A percentile compares a stretch with the other conserved stretches of the same genome.
Conservation (phyloP, 2,113 vertebrate genomes). For the Riparia riparia region DNA sequence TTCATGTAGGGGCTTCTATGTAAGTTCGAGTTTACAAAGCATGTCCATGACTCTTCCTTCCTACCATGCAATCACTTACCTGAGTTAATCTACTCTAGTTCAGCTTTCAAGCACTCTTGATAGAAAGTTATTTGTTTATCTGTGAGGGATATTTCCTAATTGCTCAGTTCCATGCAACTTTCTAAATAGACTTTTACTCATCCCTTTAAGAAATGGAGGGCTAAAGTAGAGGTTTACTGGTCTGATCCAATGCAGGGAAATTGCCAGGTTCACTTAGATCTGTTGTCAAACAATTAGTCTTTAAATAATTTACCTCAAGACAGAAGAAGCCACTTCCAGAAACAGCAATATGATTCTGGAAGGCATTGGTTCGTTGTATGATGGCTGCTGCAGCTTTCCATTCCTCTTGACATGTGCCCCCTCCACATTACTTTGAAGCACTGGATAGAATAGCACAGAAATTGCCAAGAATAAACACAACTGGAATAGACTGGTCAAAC, state of each 20-base stretch:
- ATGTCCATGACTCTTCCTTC: accelerated
- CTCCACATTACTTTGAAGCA: background rate
- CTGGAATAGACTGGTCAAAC: background rate
- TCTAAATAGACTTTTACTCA: background rate
- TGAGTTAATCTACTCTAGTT: background rate
- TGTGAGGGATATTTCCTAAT: background rate
- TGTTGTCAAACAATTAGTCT: background rate
- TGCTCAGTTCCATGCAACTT: background rate
- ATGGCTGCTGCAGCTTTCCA: background rate
- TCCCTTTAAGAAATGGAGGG: background rate
- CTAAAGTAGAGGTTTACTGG: background rate
- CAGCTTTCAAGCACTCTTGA: background rate
- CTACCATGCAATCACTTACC: background rate
- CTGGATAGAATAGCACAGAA: background rate
- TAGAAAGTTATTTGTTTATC: background rate
- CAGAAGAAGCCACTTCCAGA: background rate
- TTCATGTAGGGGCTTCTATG: background rate
- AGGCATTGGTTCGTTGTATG: background rate
- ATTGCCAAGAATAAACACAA: background rate
- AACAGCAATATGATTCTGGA: background rate
- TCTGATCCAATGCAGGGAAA: background rate
- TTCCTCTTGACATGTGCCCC: background rate
- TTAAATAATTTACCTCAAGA: conserved; percentile 7
- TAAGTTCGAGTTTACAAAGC: background rate
- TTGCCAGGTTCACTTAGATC: background rate